Conservation (phyloP, 1,140 invertebrate species). For the Listronotus oregonensis region DNA sequence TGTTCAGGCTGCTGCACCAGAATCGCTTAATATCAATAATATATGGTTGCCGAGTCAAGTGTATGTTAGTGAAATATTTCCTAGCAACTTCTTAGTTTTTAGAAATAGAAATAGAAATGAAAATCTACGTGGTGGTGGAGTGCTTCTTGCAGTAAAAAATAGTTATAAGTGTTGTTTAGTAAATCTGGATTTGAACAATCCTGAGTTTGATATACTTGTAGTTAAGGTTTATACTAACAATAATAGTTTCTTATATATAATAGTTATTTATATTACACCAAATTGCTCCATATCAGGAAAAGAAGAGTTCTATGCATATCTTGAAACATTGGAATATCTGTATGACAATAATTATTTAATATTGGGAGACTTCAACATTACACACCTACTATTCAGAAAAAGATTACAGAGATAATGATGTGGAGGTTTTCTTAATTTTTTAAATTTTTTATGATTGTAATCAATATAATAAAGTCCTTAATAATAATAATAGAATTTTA, state of each 20-base stretch:
- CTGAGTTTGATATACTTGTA: not conserved
- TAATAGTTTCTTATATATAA: not conserved
- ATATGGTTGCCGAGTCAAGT: not conserved
- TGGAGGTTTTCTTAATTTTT: not conserved
- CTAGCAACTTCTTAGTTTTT: not conserved
- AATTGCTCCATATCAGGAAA: not conserved
- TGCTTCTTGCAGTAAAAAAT: not conserved
- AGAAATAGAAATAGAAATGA: conserved; percentile 3
- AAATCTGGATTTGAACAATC: not conserved
- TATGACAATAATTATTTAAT: conserved; percentile 2
- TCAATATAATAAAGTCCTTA: not conserved
- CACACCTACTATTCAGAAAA: not conserved
- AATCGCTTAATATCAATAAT: not conserved
- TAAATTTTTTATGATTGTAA: not conserved
- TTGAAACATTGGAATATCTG: not conserved
- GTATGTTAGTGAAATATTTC: not conserved
- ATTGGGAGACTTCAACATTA: conserved; percentile 3
- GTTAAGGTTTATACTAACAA: not conserved
- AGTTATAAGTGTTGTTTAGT: not conserved
- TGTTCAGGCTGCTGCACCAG: not conserved
- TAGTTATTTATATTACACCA: not conserved
- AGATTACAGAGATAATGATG: not conserved
- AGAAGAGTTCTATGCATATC: not conserved
- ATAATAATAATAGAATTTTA: not conserved
- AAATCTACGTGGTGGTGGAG: not conserved